Evolutionary conservation across 2,113 vertebrate species (phyloP), one percentile per base, ranked within the genome.

Genomic region (Rhadina sibilatrix): DNA sequence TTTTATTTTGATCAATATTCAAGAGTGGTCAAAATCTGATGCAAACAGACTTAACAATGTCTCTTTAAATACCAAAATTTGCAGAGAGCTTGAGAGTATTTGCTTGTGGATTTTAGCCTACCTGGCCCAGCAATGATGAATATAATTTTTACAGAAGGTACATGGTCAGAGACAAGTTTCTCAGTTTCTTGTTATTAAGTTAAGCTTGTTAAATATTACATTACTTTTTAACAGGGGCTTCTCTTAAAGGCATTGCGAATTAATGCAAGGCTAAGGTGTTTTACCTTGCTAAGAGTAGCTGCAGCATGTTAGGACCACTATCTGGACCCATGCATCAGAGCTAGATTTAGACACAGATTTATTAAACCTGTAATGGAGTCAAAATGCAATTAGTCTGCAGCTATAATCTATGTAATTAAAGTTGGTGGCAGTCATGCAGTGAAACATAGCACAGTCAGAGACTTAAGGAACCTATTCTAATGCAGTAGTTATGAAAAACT

Each of bases 11-110:
- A 8, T 37, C 47, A 70, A 23, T n/a, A 30, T 59, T 35, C 18
- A 46, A 87, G 77, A 40, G 7, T 64, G 25, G 53, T 89, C 79
- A 86, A 68, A 71, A 53, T 66, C 57, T 93, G 70, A 78, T 63
- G 66, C 52, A 10, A 90, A 63, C 44, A 63, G 76, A 40, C 17
- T 91, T 89, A 80, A 23, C 18, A 89, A 37, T 17, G 4, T 35
- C 50, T 89, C 72, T 87, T 91, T 86, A 95, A 94, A 90, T 75
- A 71, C 33, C 38, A 91, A 94, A 94, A 93, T 15, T 9, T 83
- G 47, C 40, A 57, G 66, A 91, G 44, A 94, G 15, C 31, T 77
- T 33, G 53, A 83, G 59, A 54, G 63, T 56, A 60, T 68, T 92
- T 76, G 24, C 53, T 94, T 57, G 37, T 31, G 38, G 31, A 37